Evolutionary conservation across 92 coral and sea anemone species (phyloP).

Genomic region (Palythoa grandis): DNA sequence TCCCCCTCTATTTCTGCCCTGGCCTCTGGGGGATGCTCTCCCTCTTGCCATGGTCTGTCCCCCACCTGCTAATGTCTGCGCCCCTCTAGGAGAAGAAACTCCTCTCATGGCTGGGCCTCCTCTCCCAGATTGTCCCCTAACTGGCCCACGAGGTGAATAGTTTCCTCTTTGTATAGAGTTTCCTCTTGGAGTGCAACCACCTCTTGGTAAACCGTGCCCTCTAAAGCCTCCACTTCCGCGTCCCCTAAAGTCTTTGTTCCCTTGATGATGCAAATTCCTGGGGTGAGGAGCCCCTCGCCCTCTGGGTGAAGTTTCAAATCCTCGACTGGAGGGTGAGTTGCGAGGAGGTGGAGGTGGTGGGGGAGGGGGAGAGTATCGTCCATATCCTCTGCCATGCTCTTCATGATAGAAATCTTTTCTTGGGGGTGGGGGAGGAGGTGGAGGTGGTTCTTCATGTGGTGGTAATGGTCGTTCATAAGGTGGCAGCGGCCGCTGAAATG

Average conservation of each 20-base stretch:
- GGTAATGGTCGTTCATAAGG: constrained; percentile 12
- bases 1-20: constrained; percentile 23
- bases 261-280: neutral
- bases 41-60: neutral
- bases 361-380: constrained; percentile 37
- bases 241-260: constrained; percentile 19
- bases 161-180: neutral
- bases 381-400: neutral
- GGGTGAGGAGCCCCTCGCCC: constrained; percentile 18
- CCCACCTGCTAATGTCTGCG: neutral
- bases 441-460: constrained; percentile 14
- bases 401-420: constrained; percentile 3
- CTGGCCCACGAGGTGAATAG: neutral
- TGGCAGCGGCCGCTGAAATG: neutral
- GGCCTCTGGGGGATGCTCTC: constrained; percentile 8
- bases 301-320: neutral
- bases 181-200: neutral
- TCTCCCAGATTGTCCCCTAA: neutral
- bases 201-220: constrained; percentile 13
- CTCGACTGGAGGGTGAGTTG: constrained; percentile 2
- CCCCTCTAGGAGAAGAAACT: constrained; percentile 1
- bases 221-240: constrained; percentile 10
- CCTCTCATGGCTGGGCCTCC: constrained; percentile 5
- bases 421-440: constrained; percentile 28
- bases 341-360: constrained; percentile 36